phyloP scores from a whole-genome alignment of 2,797 vertebrate genomes.

The Alauda arvensis region DNA sequence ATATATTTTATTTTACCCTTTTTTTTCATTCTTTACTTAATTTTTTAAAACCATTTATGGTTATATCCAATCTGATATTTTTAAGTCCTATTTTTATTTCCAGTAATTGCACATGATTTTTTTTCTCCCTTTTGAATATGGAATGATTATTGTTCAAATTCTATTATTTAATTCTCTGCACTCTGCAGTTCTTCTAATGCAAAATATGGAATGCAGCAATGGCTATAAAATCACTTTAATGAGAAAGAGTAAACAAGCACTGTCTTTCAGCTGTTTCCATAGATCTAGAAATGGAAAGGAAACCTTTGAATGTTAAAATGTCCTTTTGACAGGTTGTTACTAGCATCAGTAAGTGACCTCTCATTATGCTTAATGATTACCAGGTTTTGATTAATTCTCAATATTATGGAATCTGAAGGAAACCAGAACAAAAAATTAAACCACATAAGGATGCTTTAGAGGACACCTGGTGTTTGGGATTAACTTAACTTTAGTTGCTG shows the following conservation, averaged over 20 bases:
- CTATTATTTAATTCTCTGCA: background rate
- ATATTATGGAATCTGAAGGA: background rate
- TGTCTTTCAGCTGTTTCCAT: background rate
- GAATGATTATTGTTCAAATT: background rate
- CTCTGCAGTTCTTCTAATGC: background rate
- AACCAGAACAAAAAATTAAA: background rate
- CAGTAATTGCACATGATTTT: background rate
- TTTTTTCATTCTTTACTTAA: fast-evolving
- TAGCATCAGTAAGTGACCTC: background rate
- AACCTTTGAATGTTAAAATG: background rate
- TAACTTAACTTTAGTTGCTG: background rate
- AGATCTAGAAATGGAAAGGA: background rate
- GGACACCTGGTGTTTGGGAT: background rate
- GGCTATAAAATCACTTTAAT: background rate
- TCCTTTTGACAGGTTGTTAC: background rate
- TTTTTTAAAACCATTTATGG: fast-evolving
- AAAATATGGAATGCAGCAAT: background rate
- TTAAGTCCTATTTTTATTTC: background rate
- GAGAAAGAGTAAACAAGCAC: fast-evolving
- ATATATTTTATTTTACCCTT: background rate
- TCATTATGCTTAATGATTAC: background rate
- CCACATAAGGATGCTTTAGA: background rate
- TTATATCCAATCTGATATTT: background rate
- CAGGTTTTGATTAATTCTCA: background rate
- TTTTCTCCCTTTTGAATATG: background rate